Conservation (phyloP, 37 sponge, comb jelly and placozoan genomes). For the Oscarella lobularis region DNA sequence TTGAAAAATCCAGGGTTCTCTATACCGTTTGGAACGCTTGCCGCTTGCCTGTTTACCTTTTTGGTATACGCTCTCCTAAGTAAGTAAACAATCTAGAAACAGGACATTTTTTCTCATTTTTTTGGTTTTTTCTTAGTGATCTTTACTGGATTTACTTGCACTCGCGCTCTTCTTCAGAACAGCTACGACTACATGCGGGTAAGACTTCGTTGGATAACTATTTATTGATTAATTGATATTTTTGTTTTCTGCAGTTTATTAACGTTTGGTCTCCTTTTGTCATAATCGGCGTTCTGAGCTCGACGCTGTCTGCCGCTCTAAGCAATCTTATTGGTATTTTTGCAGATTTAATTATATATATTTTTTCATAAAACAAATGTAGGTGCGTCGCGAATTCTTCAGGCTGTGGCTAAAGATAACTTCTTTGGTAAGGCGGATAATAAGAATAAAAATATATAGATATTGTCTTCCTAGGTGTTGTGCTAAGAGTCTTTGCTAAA, state of each 20-base stretch:
- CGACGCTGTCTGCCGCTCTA: constrained; percentile 88
- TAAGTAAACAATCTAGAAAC: not conserved
- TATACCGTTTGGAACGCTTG: constrained; percentile 85
- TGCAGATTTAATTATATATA: not conserved
- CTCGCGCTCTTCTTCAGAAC: constrained; percentile 41
- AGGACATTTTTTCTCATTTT: no score
- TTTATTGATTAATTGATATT: constrained; percentile 3
- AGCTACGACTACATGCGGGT: constrained; percentile 84
- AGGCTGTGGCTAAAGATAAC: constrained; percentile 76
- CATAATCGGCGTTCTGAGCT: constrained; percentile 75
- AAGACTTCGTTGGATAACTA: no score
- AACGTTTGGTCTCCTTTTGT: constrained; percentile 43
- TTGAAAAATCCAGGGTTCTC: constrained; percentile 87
- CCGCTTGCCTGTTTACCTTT: constrained; percentile 78
- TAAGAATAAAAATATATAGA: not conserved
- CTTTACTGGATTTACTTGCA: constrained; percentile 61
- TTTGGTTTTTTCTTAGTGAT: no score
- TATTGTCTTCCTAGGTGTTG: no score
- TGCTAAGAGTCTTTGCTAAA: constrained; percentile 1
- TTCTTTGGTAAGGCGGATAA: constrained; percentile 55
- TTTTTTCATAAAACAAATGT: not conserved
- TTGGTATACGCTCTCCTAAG: constrained; percentile 68
- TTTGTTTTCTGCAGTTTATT: constrained; percentile 47
- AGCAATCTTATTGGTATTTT: constrained; percentile 73
- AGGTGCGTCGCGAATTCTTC: constrained; percentile 63